Base-by-base conservation (phyloP, 1,140 invertebrate genomes). In the Agrypnia vestita region DNA sequence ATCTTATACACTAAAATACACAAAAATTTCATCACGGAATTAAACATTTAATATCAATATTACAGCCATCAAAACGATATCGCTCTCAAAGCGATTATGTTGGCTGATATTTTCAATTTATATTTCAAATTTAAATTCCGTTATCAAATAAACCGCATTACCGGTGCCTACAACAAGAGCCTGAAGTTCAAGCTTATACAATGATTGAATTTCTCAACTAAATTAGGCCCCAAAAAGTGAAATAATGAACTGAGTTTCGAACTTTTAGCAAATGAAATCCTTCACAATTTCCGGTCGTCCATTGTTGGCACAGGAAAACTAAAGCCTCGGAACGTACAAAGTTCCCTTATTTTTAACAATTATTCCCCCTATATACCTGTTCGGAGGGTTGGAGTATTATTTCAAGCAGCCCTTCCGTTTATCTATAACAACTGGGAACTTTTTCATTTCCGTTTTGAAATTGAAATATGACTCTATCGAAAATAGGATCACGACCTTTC, bases 381-480 rank as follows among this genome's bases (percentile, higher is more conserved):
- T 69, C 17, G 44, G 64, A 17, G 64, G 64, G 64, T 69, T 43
- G 43, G 64, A 17, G 35, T 46, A 69, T 69, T 69, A 69, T 47
- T 69, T 69, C 64, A 69, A 69, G 46, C 44, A 69, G 12, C 46
- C 49, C 43, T 46, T 11, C 43, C 43, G 64, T 69, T 69, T 46
- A 69, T 69, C 64, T 69, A 49, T 69, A 17, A 67, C 43, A 47
- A 13, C 62, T 15, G 62, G 44, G 62, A 67, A 44, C 62, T 67
- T 67, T 62, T 67, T 67, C 62, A 67, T 67, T 67, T 67, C 62
- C 62, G 62, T 67, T 67, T 67, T 67, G 35, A 67, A 67, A 67
- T 69, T 49, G 64, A 69, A 69, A 69, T 69, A 69, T 69, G 64
- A 69, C 44, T 69, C 64, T 69, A 69, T 69, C 64, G 64, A 69